Percentiles rank a stretch among this genome's conserved stretches.
Evolutionary conservation across 2,113 vertebrate species (phyloP).

Genomic region (Neodon shergylaensis): DNA sequence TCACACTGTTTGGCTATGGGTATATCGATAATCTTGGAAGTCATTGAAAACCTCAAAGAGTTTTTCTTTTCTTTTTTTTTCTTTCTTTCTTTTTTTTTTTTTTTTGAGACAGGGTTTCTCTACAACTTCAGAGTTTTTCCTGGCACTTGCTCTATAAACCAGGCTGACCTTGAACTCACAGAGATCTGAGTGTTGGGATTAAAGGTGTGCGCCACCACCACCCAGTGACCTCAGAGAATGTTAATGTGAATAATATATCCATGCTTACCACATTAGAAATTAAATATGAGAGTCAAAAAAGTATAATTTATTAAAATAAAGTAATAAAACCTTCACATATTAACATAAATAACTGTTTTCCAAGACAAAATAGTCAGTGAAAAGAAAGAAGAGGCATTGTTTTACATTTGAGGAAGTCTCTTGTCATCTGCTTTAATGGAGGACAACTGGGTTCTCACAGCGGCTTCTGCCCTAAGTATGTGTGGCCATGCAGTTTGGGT

Average conservation of each 20-base stretch:
- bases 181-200: no score
- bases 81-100: no score
- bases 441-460: constrained; percentile 39
- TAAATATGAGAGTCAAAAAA: constrained; percentile 28
- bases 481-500: constrained; percentile 5
- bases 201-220: no score
- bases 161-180: no score
- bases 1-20: neutral
- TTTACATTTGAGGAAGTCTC: constrained; percentile 54
- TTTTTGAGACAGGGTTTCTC: no score
- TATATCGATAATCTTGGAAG: neutral
- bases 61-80: no score
- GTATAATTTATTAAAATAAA: constrained; percentile 64
- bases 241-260: constrained; percentile 27
- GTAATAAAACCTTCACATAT: constrained; percentile 47
- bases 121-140: no score
- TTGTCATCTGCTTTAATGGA: constrained; percentile 51
- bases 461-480: constrained; percentile 1
- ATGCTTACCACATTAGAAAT: constrained; percentile 43
- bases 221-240: neutral
- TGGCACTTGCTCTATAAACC: no score
- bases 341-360: constrained; percentile 50
- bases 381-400: constrained; percentile 58
- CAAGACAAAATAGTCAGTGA: constrained; percentile 46
- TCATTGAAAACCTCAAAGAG: neutral